phyloP scores from a whole-genome alignment of 2,113 vertebrate species.

The Telmatochromis sp. region DNA sequence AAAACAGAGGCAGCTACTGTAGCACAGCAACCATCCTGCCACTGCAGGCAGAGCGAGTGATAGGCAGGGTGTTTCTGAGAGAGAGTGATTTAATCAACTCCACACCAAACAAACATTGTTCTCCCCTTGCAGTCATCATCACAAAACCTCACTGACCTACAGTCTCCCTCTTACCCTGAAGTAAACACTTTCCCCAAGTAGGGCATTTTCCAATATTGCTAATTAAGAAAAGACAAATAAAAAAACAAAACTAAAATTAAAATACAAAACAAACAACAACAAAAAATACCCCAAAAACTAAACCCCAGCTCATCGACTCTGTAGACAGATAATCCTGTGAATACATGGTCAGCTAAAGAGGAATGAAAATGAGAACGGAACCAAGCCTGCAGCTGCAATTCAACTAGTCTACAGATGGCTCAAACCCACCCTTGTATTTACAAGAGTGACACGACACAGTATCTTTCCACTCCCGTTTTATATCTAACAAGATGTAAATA shows the following conservation, averaged over 20 bases:
- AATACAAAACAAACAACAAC: background rate
- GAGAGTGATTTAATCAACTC: slow-evolving; percentile 45
- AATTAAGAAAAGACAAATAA: background rate
- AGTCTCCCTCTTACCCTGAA: background rate
- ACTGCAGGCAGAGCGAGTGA: slow-evolving; percentile 4
- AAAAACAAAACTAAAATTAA: background rate
- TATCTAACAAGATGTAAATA: background rate
- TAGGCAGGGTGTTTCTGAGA: background rate
- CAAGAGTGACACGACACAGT: background rate
- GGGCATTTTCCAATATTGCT: background rate
- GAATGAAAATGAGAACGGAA: background rate
- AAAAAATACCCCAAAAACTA: background rate
- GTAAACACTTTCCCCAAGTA: background rate
- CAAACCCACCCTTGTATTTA: background rate
- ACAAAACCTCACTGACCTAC: slow-evolving; percentile 5
- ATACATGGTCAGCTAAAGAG: background rate
- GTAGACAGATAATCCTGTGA: background rate
- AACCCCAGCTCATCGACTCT: background rate
- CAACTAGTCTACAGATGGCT: background rate
- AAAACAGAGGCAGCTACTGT: slow-evolving; percentile 29
- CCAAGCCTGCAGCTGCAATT: background rate
- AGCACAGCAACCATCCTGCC: slow-evolving; percentile 17
- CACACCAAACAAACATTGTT: slow-evolving; percentile 16
- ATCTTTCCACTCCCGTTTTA: background rate
- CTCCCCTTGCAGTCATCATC: background rate